Base-by-base conservation (phyloP, 2,888 invertebrate genomes). In the Archips crataeganus region DNA sequence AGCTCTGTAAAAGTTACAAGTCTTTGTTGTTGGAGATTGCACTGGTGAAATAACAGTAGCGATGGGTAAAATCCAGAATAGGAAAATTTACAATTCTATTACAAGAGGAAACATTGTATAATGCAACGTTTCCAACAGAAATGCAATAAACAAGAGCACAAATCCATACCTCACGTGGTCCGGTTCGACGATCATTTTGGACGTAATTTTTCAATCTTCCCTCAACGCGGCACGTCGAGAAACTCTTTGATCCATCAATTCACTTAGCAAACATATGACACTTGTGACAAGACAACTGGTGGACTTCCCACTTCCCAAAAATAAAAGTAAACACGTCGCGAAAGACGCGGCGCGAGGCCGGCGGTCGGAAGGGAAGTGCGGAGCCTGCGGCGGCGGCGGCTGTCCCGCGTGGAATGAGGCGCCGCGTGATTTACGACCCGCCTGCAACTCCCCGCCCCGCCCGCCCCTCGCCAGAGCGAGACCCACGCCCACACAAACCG, bases 361-460 rank as follows among this genome's bases (percentile, higher is more conserved):
- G 89, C 92, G 89, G 92, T 87, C 92, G 90, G 79, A 80, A 88
- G 90, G 90, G 92, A 93, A 94, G 91, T 94, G 94, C 89, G 88
- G 87, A 86, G 91, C 94, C 93, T 92, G 93, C 94, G 90, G 93
- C 93, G 86, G 89, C 90, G 85, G 90, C 93, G 93, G 92, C 90
- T 90, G 90, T 91, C 94, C 92, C 94, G 95, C 94, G 93, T 92
- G 94, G 95, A 94, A 94, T 95, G 95, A 94, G 93, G 92, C 87
- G 88, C 91, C 90, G 90, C 88, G 92, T 94, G 94, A 94, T 94
- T 95, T 94, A 94, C 94, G 94, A 94, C 93, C 93, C 94, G 94
- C 94, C 94, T 93, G 94, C 94, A 93, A 92, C 91, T 89, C 92
- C 93, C 89, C 90, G 86, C 90, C 93, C 93, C 92, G 89, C 91